Percentiles rank a stretch among this genome's conserved stretches.
These are phyloP conservation scores for Mimumesa dahlbomi DNA, from an alignment of 2,888 invertebrate genomes.

Conservation along the genomic window DNA sequence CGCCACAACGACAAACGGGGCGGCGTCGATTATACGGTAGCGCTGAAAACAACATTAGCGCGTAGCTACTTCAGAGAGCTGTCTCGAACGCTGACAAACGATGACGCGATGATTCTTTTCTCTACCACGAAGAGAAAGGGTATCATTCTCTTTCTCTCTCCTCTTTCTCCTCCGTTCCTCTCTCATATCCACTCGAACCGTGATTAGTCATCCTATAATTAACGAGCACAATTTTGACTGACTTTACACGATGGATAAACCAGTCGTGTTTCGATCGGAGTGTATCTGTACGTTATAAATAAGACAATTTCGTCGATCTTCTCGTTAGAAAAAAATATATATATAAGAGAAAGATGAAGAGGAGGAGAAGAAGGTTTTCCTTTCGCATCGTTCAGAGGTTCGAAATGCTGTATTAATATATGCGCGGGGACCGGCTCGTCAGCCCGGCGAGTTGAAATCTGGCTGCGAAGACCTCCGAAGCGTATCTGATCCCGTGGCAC, in stretches of 20 bases:
- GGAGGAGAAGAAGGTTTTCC: too few relatives aligned
- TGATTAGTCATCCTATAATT: slow-evolving; percentile 19
- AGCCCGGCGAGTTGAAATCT: slow-evolving; percentile 68
- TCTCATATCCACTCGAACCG: background rate
- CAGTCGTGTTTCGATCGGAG: too few relatives aligned
- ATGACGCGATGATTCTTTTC: slow-evolving; percentile 53
- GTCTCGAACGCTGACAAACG: slow-evolving; percentile 58
- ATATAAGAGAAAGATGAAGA: background rate
- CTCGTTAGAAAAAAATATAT: too few relatives aligned
- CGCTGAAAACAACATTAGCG: slow-evolving; percentile 62
- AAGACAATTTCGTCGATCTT: too few relatives aligned
- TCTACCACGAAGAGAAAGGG: background rate
- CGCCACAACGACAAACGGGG: slow-evolving; percentile 43
- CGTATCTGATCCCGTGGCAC: slow-evolving; percentile 73
- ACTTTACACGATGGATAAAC: background rate
- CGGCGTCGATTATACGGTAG: slow-evolving; percentile 61
- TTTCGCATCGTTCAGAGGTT: too few relatives aligned
- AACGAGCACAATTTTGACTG: background rate
- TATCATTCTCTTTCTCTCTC: slow-evolving; percentile 2
- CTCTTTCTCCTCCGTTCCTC: slow-evolving; percentile 2
- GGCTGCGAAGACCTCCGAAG: slow-evolving; percentile 72
- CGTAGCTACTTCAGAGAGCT: slow-evolving; percentile 29
- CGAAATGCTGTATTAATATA: slow-evolving; percentile 74
- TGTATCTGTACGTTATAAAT: too few relatives aligned
- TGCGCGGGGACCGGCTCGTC: slow-evolving; percentile 72